Evolutionary conservation across 2,888 invertebrate genomes (phyloP).

Genomic region (Pomacea canaliculata): DNA sequence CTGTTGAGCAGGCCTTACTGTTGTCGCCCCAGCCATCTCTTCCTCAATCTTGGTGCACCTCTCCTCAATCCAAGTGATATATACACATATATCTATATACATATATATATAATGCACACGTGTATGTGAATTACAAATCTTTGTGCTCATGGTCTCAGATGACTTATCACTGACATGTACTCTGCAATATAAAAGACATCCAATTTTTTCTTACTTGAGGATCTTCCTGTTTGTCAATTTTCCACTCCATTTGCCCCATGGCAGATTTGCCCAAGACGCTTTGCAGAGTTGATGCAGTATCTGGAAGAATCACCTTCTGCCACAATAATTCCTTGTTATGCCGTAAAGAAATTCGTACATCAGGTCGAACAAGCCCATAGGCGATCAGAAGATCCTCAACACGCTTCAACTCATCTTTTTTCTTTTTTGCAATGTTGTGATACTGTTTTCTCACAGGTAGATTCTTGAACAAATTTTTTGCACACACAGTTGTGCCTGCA

Average conservation of each 20-base stretch:
- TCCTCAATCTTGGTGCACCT: no score
- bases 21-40: no score
- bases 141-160: no score
- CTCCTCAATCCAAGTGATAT: no score
- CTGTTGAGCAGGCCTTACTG: no score
- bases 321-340: slow-evolving; percentile 72
- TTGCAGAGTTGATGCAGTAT: slow-evolving; percentile 45
- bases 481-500: slow-evolving; percentile 74
- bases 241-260: slow-evolving; percentile 16
- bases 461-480: slow-evolving; percentile 73
- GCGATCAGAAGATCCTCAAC: slow-evolving; percentile 73
- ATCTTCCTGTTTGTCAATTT: slow-evolving; percentile 3
- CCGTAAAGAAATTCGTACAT: slow-evolving; percentile 70
- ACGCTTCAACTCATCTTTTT: slow-evolving; percentile 73
- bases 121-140: no score
- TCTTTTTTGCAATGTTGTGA: slow-evolving; percentile 70
- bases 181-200: no score
- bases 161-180: no score
- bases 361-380: slow-evolving; percentile 73
- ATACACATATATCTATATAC: no score
- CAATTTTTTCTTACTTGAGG: slow-evolving; percentile 3
- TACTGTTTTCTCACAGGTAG: slow-evolving; percentile 75
- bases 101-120: no score
- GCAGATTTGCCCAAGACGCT: slow-evolving; percentile 47
- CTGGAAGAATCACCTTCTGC: slow-evolving; percentile 70